Evolutionary conservation across 1,140 invertebrate species (phyloP).

Genomic region (Heliconius melpomene): DNA sequence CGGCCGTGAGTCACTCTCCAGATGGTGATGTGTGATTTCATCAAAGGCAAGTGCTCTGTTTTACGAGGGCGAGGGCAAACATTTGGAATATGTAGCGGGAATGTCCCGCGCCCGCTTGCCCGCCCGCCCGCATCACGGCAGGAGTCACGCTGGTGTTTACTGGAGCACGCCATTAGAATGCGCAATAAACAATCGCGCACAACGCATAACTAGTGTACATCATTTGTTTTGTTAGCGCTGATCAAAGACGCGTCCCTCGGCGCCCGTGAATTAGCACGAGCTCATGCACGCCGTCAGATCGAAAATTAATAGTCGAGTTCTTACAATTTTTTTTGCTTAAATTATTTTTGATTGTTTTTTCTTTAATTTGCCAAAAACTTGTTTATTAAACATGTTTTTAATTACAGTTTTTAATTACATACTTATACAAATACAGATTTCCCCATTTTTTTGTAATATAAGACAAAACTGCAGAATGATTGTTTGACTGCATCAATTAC

Average conservation of each 20-base stretch:
- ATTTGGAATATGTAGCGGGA: conserved; percentile 13
- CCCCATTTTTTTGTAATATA: too few relatives aligned
- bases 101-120: background rate
- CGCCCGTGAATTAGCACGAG: conserved; percentile 18
- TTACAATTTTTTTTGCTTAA: too few relatives aligned
- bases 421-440: too few relatives aligned
- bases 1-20: conserved; percentile 36
- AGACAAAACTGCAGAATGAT: too few relatives aligned
- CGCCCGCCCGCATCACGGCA: too few relatives aligned
- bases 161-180: conserved; percentile 16
- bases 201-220: background rate
- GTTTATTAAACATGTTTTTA: too few relatives aligned
- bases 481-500: too few relatives aligned
- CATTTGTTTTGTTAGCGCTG: conserved; percentile 20
- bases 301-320: too few relatives aligned
- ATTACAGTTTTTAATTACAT: too few relatives aligned
- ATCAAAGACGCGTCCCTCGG: conserved; percentile 27
- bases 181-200: conserved; percentile 21
- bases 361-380: too few relatives aligned
- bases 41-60: conserved; percentile 27
- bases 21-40: conserved; percentile 33
- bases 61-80: conserved; percentile 15
- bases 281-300: background rate
- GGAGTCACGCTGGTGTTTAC: background rate
- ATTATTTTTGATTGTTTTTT: too few relatives aligned